Conservation (phyloP, 2,113 vertebrate genomes). For the Pelmatolapia mariae region DNA sequence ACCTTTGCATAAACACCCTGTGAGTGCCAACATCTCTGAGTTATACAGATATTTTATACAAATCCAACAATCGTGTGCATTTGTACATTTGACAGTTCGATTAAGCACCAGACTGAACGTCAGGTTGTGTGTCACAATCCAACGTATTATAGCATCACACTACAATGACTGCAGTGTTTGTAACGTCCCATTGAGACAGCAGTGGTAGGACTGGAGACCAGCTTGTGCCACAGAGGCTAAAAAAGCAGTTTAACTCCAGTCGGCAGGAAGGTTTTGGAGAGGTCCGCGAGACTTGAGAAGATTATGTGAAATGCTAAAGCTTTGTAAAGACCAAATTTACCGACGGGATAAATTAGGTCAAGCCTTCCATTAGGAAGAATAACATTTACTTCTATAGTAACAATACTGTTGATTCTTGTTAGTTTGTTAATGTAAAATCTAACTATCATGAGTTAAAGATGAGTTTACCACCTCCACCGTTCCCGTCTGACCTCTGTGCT, state of each 20-base stretch:
- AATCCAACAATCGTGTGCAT: neutral
- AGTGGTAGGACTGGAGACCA: neutral
- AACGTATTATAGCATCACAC: fast-evolving
- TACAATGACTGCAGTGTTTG: neutral
- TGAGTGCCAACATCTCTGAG: neutral
- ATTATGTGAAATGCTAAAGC: neutral
- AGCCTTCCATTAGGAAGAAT: neutral
- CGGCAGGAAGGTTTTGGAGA: neutral
- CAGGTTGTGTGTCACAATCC: neutral
- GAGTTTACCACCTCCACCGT: neutral
- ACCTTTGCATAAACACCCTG: neutral
- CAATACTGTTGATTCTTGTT: neutral
- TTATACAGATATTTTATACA: neutral
- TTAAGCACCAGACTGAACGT: neutral
- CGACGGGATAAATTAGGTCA: neutral
- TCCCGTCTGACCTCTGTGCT: neutral
- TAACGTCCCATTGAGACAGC: neutral
- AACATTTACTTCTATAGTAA: fast-evolving
- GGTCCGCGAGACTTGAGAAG: fast-evolving
- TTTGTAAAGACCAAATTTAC: neutral
- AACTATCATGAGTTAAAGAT: neutral
- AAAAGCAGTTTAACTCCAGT: neutral
- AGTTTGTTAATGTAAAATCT: neutral
- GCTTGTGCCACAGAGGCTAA: neutral
- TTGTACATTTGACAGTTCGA: neutral